Base-by-base conservation (phyloP, 92 coral and sea anemone species). In the Isaurus tuberculatus region DNA sequence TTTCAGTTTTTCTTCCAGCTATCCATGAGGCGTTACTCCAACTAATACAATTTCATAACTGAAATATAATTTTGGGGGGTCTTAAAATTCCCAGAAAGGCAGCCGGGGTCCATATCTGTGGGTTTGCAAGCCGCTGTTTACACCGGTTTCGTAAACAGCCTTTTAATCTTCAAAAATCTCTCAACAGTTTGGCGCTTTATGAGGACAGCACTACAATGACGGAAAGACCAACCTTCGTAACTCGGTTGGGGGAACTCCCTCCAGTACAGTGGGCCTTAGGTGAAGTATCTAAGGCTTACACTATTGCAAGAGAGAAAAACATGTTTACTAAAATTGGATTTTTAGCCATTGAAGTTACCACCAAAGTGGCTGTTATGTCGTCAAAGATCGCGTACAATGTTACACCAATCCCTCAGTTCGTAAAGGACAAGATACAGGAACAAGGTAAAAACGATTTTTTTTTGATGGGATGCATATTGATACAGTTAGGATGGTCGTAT, bases 161-260 rank as follows among this genome's bases (percentile, higher is more conserved):
- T 2, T 55, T 55, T n/a, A 17, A n/a, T 17, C 63, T 55, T 55
- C 23, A 2, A 17, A 25, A 55, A 55, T 55, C 25, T 55, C 26
- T n/a, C 63, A 55, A 55, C 53, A 19, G 63, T 17, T 55, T 8
- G 23, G 25, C 25, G 2, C 14, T 44, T 25, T 26, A 20, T 13
- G 3, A 16, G 36, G 69, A 32, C 32, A 31, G 14, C n/a, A 30
- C 20, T 34, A 77, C 23, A 2, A 77, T 77, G 82, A 0, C 55
- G 13, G 70, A 32, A 61, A 58, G 33, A 13, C 81, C 19, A 8
- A 37, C 25, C 4, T 77, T 77, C 16, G 82, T 55, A 1, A 2
- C 49, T 22, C 82, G 82, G 0, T 70, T 77, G 34, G 82, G 70
- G 14, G 82, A 77, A 11, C 69, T 77, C 17, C 70, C 82, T 8